These are phyloP conservation scores for Clarias fuscus DNA, from an alignment of 2,797 vertebrate species.

Conservation along the genomic window DNA sequence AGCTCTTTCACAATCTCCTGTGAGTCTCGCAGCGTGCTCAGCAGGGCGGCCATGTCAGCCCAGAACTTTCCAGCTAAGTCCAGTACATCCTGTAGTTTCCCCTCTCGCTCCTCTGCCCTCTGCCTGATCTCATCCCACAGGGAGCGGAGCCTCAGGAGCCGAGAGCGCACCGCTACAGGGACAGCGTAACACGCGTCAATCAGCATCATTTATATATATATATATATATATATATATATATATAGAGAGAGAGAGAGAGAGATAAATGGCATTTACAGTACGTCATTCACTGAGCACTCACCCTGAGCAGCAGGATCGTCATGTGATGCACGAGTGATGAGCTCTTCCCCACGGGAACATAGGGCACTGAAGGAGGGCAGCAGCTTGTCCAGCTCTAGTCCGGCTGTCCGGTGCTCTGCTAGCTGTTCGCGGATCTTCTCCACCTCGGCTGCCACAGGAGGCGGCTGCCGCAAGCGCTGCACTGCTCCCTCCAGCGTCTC, in stretches of 20 bases:
- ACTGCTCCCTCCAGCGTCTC: constrained; percentile 90
- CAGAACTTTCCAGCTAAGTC: constrained; percentile 97
- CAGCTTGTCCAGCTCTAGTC: constrained; percentile 94
- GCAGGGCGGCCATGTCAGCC: constrained; percentile 92
- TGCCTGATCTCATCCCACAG: constrained; percentile 98
- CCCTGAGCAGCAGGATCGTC: constrained; percentile 94
- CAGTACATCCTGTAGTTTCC: constrained; percentile 91
- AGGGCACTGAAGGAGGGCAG: constrained; percentile 94
- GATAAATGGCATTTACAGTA: neutral
- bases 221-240: too few species aligned
- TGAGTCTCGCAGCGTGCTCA: constrained; percentile 93
- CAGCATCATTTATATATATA: too few species aligned
- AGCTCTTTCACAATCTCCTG: constrained; percentile 95
- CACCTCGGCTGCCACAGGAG: constrained; percentile 93
- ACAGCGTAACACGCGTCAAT: neutral
- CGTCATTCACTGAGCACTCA: constrained; percentile 56
- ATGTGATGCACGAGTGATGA: constrained; percentile 87
- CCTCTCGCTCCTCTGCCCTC: constrained; percentile 90
- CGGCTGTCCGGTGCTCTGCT: constrained; percentile 86
- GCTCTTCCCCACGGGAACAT: constrained; percentile 89
- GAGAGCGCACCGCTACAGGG: constrained; percentile 76
- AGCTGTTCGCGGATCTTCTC: constrained; percentile 99
- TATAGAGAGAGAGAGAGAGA: too few species aligned
- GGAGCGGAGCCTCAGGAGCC: constrained; percentile 90
- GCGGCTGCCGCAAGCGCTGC: constrained; percentile 86